These are phyloP conservation scores for Pitta sordida DNA, from an alignment of 2,113 vertebrate species.

Conservation along the genomic window DNA sequence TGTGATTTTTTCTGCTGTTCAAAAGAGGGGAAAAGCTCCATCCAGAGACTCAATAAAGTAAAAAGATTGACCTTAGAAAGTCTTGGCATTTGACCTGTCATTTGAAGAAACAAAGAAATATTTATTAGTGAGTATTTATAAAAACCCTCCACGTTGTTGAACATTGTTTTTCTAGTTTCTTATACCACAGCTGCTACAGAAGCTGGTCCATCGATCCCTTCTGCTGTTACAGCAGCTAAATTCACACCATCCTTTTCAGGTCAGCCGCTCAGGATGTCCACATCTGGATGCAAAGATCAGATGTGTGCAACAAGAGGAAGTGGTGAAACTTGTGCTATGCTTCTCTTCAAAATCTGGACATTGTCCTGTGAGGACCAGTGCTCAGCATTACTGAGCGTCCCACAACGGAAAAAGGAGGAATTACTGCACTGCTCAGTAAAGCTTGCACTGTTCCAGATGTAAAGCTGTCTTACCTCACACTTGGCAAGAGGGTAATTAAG, in stretches of 20 bases:
- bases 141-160: background rate
- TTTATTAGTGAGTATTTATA: background rate
- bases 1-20: constrained; percentile 65
- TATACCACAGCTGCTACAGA: background rate
- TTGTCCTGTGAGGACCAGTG: background rate
- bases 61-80: constrained; percentile 93
- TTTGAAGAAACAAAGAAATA: background rate
- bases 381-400: background rate
- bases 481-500: background rate
- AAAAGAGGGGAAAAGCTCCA: constrained; percentile 87
- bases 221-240: background rate
- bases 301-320: background rate
- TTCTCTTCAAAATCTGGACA: background rate
- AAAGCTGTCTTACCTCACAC: background rate
- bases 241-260: background rate
- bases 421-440: background rate
- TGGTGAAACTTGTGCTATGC: background rate
- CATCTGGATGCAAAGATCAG: background rate
- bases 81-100: constrained; percentile 84
- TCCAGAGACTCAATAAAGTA: constrained; percentile 92
- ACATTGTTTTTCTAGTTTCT: background rate
- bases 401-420: background rate
- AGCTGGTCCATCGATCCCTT: background rate
- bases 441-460: background rate
- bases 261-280: background rate